phyloP scores from a whole-genome alignment of 2,888 invertebrate species.

The Pyrgus malvae region DNA sequence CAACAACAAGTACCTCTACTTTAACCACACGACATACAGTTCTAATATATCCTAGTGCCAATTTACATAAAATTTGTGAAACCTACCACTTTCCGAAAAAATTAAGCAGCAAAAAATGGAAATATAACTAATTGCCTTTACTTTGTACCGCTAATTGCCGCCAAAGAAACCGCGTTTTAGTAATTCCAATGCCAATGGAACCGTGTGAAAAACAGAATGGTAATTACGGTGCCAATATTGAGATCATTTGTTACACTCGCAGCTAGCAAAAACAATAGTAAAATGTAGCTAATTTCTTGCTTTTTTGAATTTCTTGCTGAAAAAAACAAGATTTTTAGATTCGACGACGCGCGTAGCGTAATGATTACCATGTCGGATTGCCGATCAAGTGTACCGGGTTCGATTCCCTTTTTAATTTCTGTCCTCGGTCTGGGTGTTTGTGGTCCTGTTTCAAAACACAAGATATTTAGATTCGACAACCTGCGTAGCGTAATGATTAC shows the following conservation, averaged over 20 bases:
- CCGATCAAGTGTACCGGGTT: too few species aligned
- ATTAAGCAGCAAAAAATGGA: conserved; percentile 4
- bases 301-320: too few species aligned
- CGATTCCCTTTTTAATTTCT: too few species aligned
- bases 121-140: conserved; percentile 16
- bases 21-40: neutral
- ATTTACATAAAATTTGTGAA: neutral
- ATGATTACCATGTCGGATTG: too few species aligned
- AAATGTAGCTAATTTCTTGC: neutral
- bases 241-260: conserved; percentile 12
- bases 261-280: neutral
- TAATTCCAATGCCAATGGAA: conserved; percentile 17
- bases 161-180: conserved; percentile 19
- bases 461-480: too few species aligned
- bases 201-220: conserved; percentile 13
- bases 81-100: neutral
- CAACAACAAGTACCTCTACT: neutral
- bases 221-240: conserved; percentile 21
- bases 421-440: too few species aligned
- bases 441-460: too few species aligned
- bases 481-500: too few species aligned
- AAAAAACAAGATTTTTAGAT: too few species aligned
- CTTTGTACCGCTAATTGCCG: conserved; percentile 20
- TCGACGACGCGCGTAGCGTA: too few species aligned
- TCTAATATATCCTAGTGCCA: too few species aligned